phyloP scores from a whole-genome alignment of 2,113 vertebrate species.

The Salvelinus fontinalis region DNA sequence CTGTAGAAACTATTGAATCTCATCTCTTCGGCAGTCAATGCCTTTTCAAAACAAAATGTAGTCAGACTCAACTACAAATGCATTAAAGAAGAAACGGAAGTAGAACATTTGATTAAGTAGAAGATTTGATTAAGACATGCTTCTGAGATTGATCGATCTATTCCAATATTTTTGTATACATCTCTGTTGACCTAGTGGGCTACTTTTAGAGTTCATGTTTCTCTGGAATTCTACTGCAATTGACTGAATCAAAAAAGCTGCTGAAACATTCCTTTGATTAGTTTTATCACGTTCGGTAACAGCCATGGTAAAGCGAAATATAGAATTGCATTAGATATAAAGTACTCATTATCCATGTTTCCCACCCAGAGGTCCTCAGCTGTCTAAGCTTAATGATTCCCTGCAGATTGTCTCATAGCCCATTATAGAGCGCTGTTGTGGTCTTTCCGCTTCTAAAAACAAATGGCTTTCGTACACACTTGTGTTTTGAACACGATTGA shows the following conservation, averaged over 20 bases:
- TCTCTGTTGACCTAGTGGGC: neutral
- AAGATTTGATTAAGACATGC: neutral
- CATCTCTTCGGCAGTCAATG: conserved; percentile 35
- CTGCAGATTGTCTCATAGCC: too few species aligned
- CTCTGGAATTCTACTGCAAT: neutral
- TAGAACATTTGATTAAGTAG: too few species aligned
- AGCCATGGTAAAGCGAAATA: neutral
- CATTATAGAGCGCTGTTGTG: too few species aligned
- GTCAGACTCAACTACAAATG: conserved; percentile 3
- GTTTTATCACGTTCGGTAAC: neutral
- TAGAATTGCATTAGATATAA: too few species aligned
- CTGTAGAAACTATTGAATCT: conserved; percentile 30
- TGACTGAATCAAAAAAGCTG: neutral
- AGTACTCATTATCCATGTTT: too few species aligned
- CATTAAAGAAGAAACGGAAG: neutral
- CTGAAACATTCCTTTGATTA: neutral
- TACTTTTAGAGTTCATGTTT: neutral
- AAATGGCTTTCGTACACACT: too few species aligned
- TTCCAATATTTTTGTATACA: too few species aligned
- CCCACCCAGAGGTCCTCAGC: too few species aligned
- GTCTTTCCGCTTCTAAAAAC: too few species aligned
- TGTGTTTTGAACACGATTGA: too few species aligned
- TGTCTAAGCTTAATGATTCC: too few species aligned
- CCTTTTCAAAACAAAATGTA: conserved; percentile 20
- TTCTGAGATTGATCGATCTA: neutral